phyloP scores from a whole-genome alignment of 2,797 vertebrate genomes.

The Scolopax bukidnonensis region DNA sequence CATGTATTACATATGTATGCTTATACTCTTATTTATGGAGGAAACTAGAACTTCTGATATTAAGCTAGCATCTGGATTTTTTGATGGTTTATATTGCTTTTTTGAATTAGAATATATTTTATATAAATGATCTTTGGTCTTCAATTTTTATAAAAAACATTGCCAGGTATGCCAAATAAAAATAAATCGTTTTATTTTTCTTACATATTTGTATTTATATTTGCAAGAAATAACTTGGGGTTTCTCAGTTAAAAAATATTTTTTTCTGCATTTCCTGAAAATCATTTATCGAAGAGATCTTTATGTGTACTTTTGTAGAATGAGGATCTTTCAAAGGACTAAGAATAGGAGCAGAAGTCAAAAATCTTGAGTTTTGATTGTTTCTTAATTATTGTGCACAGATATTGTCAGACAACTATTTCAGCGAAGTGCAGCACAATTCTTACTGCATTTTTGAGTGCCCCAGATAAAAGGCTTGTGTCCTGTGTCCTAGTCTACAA shows the following conservation, averaged over 20 bases:
- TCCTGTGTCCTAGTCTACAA: not conserved
- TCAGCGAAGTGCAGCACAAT: not conserved
- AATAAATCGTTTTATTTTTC: not conserved
- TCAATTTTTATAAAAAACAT: not conserved
- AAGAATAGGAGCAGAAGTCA: not conserved
- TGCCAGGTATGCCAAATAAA: not conserved
- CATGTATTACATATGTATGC: not conserved
- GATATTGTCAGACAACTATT: not conserved
- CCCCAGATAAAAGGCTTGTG: not conserved
- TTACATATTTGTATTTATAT: not conserved
- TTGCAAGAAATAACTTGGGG: not conserved
- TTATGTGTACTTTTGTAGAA: not conserved
- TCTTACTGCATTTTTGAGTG: not conserved
- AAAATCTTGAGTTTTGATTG: not conserved
- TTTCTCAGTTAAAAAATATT: not conserved
- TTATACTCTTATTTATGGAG: not conserved
- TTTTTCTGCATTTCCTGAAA: not conserved
- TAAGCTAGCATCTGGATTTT: not conserved
- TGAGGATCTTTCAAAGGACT: not conserved
- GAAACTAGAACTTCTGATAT: not conserved
- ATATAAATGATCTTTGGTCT: not conserved
- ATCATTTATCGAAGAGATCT: not conserved
- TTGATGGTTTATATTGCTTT: not conserved
- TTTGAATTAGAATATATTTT: not conserved
- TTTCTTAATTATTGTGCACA: not conserved